These are phyloP conservation scores for Sandelia bainsii DNA, from an alignment of 2,797 vertebrate species.

Conservation along the genomic window DNA sequence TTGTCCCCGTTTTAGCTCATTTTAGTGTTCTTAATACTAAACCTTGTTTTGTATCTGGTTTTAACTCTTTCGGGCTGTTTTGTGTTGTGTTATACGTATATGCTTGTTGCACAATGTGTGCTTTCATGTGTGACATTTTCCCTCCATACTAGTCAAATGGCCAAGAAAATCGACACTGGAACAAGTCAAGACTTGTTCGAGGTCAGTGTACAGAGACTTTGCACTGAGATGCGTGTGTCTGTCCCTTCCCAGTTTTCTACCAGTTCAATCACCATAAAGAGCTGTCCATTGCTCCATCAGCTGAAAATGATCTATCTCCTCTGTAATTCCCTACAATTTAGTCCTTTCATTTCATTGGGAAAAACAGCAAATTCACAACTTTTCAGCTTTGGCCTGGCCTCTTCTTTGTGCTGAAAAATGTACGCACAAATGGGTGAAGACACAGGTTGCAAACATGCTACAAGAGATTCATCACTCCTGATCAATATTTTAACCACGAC, in stretches of 20 bases:
- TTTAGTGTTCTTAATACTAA: too few relatives aligned
- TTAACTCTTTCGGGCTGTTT: too few relatives aligned
- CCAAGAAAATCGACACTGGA: too few relatives aligned
- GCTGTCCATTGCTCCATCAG: background rate
- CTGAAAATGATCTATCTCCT: conserved; percentile 2
- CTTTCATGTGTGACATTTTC: background rate
- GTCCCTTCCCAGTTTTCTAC: background rate
- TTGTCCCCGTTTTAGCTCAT: too few relatives aligned
- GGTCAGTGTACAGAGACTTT: background rate
- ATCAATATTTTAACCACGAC: conserved; percentile 50
- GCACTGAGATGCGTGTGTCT: background rate
- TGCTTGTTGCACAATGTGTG: too few relatives aligned
- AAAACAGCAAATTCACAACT: conserved; percentile 12
- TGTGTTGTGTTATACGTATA: too few relatives aligned
- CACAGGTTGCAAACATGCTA: conserved; percentile 45
- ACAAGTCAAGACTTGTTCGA: too few relatives aligned
- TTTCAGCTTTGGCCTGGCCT: conserved; percentile 17
- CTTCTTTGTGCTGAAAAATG: conserved; percentile 31
- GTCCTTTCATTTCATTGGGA: conserved; percentile 37
- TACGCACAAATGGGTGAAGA: conserved; percentile 43
- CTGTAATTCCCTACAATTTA: conserved; percentile 7
- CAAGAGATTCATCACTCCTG: conserved; percentile 46
- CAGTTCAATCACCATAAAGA: background rate
- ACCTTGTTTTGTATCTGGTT: too few relatives aligned
- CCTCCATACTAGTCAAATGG: background rate